A percentile compares a stretch with the other conserved stretches of the same genome.
Conservation (phyloP, 2,888 invertebrate species). For the Gortyna flavago region DNA sequence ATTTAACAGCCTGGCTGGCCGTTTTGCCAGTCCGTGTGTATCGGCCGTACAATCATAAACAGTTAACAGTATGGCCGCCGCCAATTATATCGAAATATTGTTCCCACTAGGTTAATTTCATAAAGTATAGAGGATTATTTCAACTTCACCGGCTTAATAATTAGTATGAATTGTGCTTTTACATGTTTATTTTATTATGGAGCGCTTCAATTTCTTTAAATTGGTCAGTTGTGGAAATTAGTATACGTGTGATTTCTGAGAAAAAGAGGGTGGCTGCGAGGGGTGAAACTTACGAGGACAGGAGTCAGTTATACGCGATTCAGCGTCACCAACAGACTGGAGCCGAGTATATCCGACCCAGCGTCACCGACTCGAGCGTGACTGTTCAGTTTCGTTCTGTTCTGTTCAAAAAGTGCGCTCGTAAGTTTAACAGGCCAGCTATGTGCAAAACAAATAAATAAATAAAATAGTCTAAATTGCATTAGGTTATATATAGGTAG, state of each 20-base stretch:
- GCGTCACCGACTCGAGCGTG: too few species aligned
- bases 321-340: neutral
- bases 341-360: too few species aligned
- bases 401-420: too few species aligned
- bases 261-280: neutral
- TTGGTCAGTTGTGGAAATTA: slow-evolving; percentile 11
- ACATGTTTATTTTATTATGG: slow-evolving; percentile 31
- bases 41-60: slow-evolving; percentile 44
- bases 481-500: too few species aligned
- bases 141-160: slow-evolving; percentile 43
- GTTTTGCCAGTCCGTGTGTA: slow-evolving; percentile 36
- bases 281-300: neutral
- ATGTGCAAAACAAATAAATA: too few species aligned
- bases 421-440: too few species aligned
- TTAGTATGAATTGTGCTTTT: slow-evolving; percentile 42
- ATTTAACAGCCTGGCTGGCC: slow-evolving; percentile 24
- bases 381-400: too few species aligned
- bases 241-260: neutral
- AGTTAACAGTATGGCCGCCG: slow-evolving; percentile 38
- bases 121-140: slow-evolving; percentile 54
- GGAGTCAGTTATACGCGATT: neutral
- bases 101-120: slow-evolving; percentile 59
- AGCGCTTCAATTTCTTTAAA: slow-evolving; percentile 20
- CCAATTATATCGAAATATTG: slow-evolving; percentile 65
- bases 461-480: too few species aligned